These are phyloP conservation scores for Neotoma lepida DNA, from an alignment of 2,113 vertebrate genomes.

Conservation along the genomic window DNA sequence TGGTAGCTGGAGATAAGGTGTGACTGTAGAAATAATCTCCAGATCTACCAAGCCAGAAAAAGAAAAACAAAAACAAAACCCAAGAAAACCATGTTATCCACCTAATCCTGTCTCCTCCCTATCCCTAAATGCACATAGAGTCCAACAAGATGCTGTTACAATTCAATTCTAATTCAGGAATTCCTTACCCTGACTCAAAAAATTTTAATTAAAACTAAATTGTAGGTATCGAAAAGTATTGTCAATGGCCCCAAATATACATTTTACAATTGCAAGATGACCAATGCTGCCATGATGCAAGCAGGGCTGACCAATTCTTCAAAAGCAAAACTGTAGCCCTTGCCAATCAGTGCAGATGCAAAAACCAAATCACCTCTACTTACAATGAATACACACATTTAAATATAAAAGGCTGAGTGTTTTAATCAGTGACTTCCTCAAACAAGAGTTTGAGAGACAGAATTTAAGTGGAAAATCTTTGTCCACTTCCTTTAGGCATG, in stretches of 20 bases:
- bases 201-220: constrained; percentile 5
- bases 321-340: neutral
- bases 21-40: neutral
- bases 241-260: neutral
- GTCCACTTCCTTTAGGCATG: neutral
- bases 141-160: neutral
- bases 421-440: neutral
- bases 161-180: neutral
- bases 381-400: neutral
- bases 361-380: neutral
- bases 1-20: neutral
- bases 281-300: neutral
- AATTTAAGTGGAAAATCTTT: neutral
- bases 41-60: neutral
- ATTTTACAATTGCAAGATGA: neutral
- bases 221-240: neutral
- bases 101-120: neutral
- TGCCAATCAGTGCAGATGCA: neutral
- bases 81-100: neutral
- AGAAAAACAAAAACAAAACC: neutral
- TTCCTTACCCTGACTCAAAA: constrained; percentile 6
- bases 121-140: neutral
- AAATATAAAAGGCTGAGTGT: constrained; percentile 36
- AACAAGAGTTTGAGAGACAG: neutral
- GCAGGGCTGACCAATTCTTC: neutral